Evolutionary conservation across 2,113 vertebrate species (phyloP), one percentile per base, ranked within the genome.

Genomic region (Muntiacus muntjak): DNA sequence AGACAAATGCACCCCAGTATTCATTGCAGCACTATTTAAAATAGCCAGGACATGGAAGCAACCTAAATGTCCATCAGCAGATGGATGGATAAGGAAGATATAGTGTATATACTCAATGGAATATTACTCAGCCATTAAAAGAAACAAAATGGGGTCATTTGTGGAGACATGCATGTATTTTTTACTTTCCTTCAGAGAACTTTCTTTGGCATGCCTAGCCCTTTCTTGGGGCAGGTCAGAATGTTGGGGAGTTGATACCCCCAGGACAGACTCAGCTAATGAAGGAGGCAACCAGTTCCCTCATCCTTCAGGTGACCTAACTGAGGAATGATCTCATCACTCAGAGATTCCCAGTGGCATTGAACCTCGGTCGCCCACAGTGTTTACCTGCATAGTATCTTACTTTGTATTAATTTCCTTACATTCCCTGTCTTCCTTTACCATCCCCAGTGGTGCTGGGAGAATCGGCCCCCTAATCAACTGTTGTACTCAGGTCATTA

Each of bases 51-150:
- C 19, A 23, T 40, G 67, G 67, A 40, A 40, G 67, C 67, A 71
- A 40, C n/a, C n/a, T 71, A 40, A 40, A 40, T 71, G n/a, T 71
- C 67, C 16, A 0, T 40, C 0, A 2, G 13, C n/a, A 71, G 5
- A 71, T 71, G 19, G 40, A 71, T 6, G 10, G 67, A 67, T 71
- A 71, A 23, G 67, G n/a, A 71, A 40, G n/a, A 12, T 71, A 71
- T 13, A 71, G n/a, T 40, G n/a, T 23, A 12, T 71, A 12, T 40
- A 3, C 19, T 12, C n/a, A 71, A 12, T 71, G 19, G 67, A 71
- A 40, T 71, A 40, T 71, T 23, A 71, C n/a, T 71, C 67, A 36
- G 67, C 19, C 67, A 71, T 40, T 71, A 3, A 71, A 71, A 71
- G 19, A 74, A 74, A 74, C 67, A 74, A 23, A 40, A 74, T 6